phyloP scores from a whole-genome alignment of 2,113 vertebrate species.

The Daubentonia madagascariensis region DNA sequence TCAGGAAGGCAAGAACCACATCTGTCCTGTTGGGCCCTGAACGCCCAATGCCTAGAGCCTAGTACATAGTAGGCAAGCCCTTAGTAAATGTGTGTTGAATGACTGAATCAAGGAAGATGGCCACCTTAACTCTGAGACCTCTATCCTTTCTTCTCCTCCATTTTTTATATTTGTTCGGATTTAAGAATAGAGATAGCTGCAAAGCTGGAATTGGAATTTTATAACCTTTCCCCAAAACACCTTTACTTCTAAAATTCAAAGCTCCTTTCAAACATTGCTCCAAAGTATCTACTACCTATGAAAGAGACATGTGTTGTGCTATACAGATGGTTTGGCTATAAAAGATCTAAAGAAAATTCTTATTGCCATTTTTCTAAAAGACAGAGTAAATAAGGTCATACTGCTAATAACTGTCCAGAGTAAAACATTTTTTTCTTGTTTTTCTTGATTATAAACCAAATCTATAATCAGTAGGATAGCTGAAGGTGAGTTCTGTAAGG shows the following conservation, averaged over 20 bases:
- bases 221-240: slow-evolving; percentile 61
- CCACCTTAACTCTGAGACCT: neutral
- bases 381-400: neutral
- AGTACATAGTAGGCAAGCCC: neutral
- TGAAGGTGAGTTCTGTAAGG: neutral
- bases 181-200: slow-evolving; percentile 31
- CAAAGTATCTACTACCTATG: neutral
- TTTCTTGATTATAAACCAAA: neutral
- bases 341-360: neutral
- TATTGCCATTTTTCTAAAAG: slow-evolving; percentile 12
- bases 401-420: neutral
- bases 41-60: neutral
- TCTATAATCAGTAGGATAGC: neutral
- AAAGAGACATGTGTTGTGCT: neutral
- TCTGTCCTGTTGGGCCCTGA: neutral
- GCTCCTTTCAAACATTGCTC: neutral
- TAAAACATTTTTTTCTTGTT: neutral
- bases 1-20: neutral
- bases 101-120: neutral
- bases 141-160: neutral
- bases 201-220: slow-evolving; percentile 19
- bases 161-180: neutral
- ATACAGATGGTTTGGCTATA: neutral
- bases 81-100: neutral
- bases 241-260: slow-evolving; percentile 42